Conservation (phyloP, 2,113 vertebrate genomes). For the Athene noctua region DNA sequence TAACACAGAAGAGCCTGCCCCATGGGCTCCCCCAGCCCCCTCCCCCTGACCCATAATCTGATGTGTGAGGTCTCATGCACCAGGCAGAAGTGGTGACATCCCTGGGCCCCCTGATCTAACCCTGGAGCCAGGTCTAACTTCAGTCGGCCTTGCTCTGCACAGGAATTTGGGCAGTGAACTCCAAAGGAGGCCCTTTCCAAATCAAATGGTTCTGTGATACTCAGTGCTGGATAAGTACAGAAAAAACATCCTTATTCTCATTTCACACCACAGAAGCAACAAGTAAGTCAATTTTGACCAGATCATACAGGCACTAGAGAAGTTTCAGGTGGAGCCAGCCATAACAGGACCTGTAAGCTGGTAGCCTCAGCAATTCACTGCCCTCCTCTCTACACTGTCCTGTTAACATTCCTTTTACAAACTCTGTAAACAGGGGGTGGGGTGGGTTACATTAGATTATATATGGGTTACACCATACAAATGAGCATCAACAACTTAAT, state of each 20-base stretch:
- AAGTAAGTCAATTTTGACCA: neutral
- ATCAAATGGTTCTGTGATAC: neutral
- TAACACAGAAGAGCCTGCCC: neutral
- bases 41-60: neutral
- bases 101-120: neutral
- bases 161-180: neutral
- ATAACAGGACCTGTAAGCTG: neutral
- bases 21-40: fast-evolving
- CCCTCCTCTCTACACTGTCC: neutral
- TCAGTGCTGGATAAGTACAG: neutral
- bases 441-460: neutral
- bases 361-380: neutral
- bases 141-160: neutral
- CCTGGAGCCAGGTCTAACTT: neutral
- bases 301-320: neutral
- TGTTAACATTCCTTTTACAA: neutral
- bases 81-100: neutral
- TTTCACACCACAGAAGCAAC: neutral
- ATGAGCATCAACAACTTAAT: neutral
- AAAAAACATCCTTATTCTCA: neutral
- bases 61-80: neutral
- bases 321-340: neutral
- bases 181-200: neutral
- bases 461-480: neutral
- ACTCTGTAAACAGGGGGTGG: neutral